Evolutionary conservation across 2,888 invertebrate species (phyloP).

Genomic region (Hydraecia micacea): DNA sequence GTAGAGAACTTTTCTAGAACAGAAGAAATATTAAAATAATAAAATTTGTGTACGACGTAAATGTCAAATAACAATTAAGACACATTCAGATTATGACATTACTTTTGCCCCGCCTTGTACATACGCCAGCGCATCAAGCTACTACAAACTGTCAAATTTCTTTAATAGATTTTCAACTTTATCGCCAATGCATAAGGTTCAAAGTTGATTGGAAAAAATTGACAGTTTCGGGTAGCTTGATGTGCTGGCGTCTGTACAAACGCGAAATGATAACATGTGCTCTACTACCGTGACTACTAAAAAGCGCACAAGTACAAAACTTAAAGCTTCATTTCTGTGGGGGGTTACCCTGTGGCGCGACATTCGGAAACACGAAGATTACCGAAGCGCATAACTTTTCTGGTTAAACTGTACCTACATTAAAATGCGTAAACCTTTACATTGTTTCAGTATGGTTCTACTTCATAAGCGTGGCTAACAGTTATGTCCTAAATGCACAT

Average conservation of each 20-base stretch:
- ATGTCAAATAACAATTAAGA: no score
- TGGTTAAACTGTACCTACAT: background rate
- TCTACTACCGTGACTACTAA: background rate
- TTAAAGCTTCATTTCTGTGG: background rate
- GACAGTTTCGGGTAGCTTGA: no score
- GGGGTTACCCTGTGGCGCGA: no score
- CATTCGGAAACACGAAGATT: background rate
- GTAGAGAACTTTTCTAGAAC: background rate
- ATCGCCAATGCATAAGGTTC: no score
- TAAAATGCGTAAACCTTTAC: background rate
- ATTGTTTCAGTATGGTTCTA: constrained; percentile 80
- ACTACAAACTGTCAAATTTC: no score
- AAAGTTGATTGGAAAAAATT: no score
- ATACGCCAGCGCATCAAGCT: no score
- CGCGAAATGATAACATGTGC: background rate
- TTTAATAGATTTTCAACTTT: no score
- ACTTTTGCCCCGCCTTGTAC: no score
- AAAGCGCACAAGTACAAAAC: background rate
- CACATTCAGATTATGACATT: no score
- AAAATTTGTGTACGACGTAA: no score
- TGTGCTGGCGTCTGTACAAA: background rate
- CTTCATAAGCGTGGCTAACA: constrained; percentile 75
- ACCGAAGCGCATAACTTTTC: background rate
- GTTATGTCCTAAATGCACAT: constrained; percentile 66
- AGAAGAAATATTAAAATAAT: no score